phyloP scores from a whole-genome alignment of 1,140 invertebrate species.

The Helicoverpa zea region DNA sequence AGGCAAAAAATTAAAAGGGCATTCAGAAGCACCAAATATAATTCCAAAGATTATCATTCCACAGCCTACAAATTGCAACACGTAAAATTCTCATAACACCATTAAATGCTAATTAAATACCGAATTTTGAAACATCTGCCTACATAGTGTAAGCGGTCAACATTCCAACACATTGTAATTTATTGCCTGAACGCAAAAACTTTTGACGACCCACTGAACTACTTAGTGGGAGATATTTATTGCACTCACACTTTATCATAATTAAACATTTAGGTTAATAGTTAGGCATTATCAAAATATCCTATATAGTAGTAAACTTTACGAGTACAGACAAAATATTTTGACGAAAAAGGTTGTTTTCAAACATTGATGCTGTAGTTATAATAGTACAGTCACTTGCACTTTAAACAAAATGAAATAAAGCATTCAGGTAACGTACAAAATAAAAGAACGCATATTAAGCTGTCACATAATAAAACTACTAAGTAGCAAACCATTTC shows the following conservation, averaged over 20 bases:
- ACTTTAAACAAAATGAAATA: no score
- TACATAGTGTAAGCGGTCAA: not conserved
- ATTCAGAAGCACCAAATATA: not conserved
- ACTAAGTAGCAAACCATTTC: no score
- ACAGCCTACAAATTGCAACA: not conserved
- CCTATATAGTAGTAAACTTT: no score
- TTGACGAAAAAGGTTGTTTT: no score
- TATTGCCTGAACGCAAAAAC: slow-evolving; percentile 14
- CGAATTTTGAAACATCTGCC: slow-evolving; percentile 13
- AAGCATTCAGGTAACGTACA: no score
- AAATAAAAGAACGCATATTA: no score
- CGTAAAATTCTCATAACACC: slow-evolving; percentile 9
- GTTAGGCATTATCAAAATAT: no score
- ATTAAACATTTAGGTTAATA: no score
- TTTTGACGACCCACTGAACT: not conserved
- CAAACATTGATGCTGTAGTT: no score
- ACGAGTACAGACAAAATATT: no score
- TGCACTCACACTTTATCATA: not conserved
- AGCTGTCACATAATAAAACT: no score
- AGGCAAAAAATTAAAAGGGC: not conserved
- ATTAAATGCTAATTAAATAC: slow-evolving; percentile 1
- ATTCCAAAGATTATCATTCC: slow-evolving; percentile 8
- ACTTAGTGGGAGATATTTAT: not conserved
- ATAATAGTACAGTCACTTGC: no score
- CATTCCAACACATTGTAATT: slow-evolving; percentile 25